Conservation (phyloP, 2,797 vertebrate species). For the Cynodonichthys magdalenae region DNA sequence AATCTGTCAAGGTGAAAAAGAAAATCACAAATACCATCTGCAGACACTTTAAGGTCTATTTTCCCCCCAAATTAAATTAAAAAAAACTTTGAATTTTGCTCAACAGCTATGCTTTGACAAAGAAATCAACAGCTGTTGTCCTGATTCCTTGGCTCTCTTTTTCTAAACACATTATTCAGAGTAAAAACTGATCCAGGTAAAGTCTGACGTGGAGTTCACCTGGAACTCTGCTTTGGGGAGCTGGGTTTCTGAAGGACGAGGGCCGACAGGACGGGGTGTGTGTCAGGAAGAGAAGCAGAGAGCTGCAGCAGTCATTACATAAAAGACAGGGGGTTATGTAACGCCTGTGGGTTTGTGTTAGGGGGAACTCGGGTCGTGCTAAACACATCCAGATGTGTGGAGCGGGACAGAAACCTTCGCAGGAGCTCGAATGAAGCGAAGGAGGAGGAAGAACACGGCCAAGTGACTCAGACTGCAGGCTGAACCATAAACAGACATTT, state of each 20-base stretch:
- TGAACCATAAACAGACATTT: slow-evolving; percentile 53
- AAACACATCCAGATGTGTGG: slow-evolving; percentile 80
- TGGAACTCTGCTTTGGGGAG: slow-evolving; percentile 42
- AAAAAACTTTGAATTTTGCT: not conserved
- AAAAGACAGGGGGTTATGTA: slow-evolving; percentile 76
- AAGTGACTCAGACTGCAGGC: slow-evolving; percentile 62
- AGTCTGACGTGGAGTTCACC: slow-evolving; percentile 7
- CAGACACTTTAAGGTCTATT: not conserved
- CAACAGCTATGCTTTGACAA: slow-evolving; percentile 21
- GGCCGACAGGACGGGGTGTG: slow-evolving; percentile 64
- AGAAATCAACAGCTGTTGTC: slow-evolving; percentile 37
- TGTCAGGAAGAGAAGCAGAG: slow-evolving; percentile 68
- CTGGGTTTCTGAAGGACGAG: slow-evolving; percentile 23
- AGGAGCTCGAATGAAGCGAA: slow-evolving; percentile 19
- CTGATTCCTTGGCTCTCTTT: slow-evolving; percentile 32
- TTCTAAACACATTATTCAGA: not conserved
- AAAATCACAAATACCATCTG: not conserved
- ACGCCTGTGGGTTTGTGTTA: slow-evolving; percentile 73
- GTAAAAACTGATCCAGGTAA: slow-evolving; percentile 1
- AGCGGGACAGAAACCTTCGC: slow-evolving; percentile 61
- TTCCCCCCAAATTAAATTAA: not conserved
- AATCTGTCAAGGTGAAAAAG: not conserved
- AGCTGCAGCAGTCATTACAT: slow-evolving; percentile 81
- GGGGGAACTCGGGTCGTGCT: slow-evolving; percentile 66
- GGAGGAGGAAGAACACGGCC: slow-evolving; percentile 24